Evolutionary conservation across 2,113 vertebrate species (phyloP).

Genomic region (Nettapus auritus): DNA sequence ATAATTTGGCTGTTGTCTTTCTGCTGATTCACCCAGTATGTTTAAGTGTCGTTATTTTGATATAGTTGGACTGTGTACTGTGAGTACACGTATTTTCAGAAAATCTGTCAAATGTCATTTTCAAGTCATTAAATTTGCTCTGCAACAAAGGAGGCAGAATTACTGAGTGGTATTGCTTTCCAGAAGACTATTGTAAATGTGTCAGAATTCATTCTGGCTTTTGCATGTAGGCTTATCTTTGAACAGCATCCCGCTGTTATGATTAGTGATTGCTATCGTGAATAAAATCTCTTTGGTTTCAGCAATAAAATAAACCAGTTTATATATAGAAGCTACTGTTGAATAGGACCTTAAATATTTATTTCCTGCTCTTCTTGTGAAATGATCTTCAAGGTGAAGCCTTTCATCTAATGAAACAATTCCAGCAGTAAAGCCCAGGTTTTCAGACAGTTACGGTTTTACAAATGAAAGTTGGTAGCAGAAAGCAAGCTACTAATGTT

Average conservation of each 20-base stretch:
- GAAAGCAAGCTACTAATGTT: neutral
- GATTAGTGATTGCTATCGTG: neutral
- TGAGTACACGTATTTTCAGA: neutral
- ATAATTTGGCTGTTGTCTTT: neutral
- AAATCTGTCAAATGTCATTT: constrained; percentile 19
- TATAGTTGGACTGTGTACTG: neutral
- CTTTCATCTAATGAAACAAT: neutral
- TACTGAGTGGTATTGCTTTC: neutral
- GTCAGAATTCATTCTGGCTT: constrained; percentile 5
- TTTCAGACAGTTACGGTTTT: neutral
- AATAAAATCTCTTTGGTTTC: constrained; percentile 24
- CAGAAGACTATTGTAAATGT: neutral
- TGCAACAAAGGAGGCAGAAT: neutral
- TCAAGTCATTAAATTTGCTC: neutral
- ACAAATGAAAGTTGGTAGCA: neutral
- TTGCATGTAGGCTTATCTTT: constrained; percentile 27
- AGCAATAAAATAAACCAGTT: constrained; percentile 47
- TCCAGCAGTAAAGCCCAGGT: neutral
- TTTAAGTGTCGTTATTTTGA: neutral
- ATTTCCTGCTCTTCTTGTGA: constrained; percentile 33
- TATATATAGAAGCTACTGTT: constrained; percentile 41
- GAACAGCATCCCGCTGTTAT: constrained; percentile 21
- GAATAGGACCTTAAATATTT: constrained; percentile 55
- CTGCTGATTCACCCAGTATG: neutral
- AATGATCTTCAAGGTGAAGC: constrained; percentile 41